Conservation (phyloP, 2,888 invertebrate genomes). For the Lymantria monacha region DNA sequence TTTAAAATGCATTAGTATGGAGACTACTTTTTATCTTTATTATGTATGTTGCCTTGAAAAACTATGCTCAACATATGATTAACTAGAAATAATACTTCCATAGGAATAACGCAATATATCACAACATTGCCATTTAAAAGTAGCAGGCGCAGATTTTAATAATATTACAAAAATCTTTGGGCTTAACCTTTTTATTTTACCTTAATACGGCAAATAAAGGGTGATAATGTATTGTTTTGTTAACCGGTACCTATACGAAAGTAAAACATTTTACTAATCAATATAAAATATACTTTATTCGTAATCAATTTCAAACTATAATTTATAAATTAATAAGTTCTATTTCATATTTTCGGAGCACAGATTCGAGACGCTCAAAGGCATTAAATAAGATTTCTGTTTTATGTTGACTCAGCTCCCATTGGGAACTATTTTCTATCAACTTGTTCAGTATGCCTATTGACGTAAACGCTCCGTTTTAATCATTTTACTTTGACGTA, state of each 20-base stretch:
- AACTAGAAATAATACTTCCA: too few species aligned
- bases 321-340: background rate
- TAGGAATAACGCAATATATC: too few species aligned
- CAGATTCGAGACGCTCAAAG: conserved; percentile 46
- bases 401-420: conserved; percentile 58
- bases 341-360: conserved; percentile 17
- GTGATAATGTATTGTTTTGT: too few species aligned
- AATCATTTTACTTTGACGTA: conserved; percentile 23
- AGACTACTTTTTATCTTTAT: conserved; percentile 22
- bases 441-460: conserved; percentile 41
- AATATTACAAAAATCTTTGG: too few species aligned
- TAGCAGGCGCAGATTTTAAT: too few species aligned
- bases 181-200: too few species aligned
- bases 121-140: too few species aligned
- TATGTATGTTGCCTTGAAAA: background rate
- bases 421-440: conserved; percentile 46
- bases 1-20: conserved; percentile 24
- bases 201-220: too few species aligned
- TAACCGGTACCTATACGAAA: too few species aligned
- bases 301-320: background rate
- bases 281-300: too few species aligned
- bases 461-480: conserved; percentile 27
- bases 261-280: too few species aligned
- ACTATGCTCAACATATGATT: too few species aligned
- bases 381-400: conserved; percentile 63